Evolutionary conservation across 2,888 invertebrate species (phyloP).

Genomic region (Schrankia costaestrigalis): DNA sequence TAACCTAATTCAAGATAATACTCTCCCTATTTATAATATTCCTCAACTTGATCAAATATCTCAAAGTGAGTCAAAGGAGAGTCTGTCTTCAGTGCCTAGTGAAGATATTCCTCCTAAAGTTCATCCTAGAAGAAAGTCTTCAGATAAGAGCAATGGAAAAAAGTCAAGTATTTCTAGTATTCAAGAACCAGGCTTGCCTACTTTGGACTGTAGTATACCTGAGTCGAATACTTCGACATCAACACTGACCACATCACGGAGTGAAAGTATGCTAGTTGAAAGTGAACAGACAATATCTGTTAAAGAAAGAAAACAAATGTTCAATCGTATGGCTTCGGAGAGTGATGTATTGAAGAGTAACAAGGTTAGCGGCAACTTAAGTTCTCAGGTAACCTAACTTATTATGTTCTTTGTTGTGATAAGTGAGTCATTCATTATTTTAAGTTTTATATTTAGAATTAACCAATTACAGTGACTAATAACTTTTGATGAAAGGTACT

Average conservation of each 20-base stretch:
- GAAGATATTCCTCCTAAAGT: slow-evolving; percentile 60
- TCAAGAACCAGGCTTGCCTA: slow-evolving; percentile 39
- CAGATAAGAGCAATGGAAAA: slow-evolving; percentile 55
- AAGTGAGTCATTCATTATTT: not conserved
- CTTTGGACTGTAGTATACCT: slow-evolving; percentile 43
- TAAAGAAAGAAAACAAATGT: slow-evolving; percentile 94
- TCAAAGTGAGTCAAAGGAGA: slow-evolving; percentile 48
- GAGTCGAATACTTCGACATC: slow-evolving; percentile 41
- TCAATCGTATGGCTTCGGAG: slow-evolving; percentile 94
- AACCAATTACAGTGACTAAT: not conserved
- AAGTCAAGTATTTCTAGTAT: slow-evolving; percentile 36
- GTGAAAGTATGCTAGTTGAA: slow-evolving; percentile 67
- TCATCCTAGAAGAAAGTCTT: slow-evolving; percentile 56
- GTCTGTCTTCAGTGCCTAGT: slow-evolving; percentile 30
- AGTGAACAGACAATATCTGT: slow-evolving; percentile 89
- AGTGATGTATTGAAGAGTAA: slow-evolving; percentile 82
- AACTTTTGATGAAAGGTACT: too few species aligned
- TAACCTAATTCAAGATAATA: slow-evolving; percentile 53
- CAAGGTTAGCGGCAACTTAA: slow-evolving; percentile 50
- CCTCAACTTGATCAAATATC: slow-evolving; percentile 29
- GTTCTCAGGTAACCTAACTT: slow-evolving; percentile 81
- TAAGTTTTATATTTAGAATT: not conserved
- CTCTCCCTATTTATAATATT: slow-evolving; percentile 11
- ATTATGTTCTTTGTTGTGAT: not conserved
- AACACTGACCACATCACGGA: slow-evolving; percentile 53